Conservation (phyloP, 2,888 invertebrate species). For the Dicranocentrus wangi region DNA sequence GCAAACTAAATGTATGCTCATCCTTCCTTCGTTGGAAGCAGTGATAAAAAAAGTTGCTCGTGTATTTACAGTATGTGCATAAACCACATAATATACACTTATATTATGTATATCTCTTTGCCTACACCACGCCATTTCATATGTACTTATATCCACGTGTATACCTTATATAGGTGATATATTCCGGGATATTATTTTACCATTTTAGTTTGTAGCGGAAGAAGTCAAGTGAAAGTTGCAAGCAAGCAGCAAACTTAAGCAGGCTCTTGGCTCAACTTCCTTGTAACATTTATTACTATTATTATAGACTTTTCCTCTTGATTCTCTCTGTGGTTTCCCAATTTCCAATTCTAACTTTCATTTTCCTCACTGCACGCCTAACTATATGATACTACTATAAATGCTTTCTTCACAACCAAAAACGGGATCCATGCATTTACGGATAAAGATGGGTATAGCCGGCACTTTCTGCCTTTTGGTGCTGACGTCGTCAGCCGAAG, state of each 20-base stretch:
- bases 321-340: constrained; percentile 9
- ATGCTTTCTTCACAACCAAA: too few species aligned
- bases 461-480: too few species aligned
- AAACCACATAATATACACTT: background rate
- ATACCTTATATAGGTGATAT: background rate
- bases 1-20: constrained; percentile 22
- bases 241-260: constrained; percentile 5
- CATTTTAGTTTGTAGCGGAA: background rate
- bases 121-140: constrained; percentile 2
- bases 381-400: too few species aligned
- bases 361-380: too few species aligned
- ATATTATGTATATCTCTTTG: background rate
- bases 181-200: background rate
- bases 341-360: constrained; percentile 16
- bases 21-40: constrained; percentile 20
- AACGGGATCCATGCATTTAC: too few species aligned
- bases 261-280: constrained; percentile 28
- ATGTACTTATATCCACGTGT: background rate
- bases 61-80: constrained; percentile 1
- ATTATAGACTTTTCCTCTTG: constrained; percentile 6
- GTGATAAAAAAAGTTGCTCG: constrained; percentile 9
- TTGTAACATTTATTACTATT: constrained; percentile 23
- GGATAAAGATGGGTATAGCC: too few species aligned
- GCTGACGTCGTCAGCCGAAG: too few species aligned
- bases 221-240: constrained; percentile 35